These are phyloP conservation scores for Epistrophe eligans DNA, from an alignment of 2,888 invertebrate genomes.

Conservation along the genomic window DNA sequence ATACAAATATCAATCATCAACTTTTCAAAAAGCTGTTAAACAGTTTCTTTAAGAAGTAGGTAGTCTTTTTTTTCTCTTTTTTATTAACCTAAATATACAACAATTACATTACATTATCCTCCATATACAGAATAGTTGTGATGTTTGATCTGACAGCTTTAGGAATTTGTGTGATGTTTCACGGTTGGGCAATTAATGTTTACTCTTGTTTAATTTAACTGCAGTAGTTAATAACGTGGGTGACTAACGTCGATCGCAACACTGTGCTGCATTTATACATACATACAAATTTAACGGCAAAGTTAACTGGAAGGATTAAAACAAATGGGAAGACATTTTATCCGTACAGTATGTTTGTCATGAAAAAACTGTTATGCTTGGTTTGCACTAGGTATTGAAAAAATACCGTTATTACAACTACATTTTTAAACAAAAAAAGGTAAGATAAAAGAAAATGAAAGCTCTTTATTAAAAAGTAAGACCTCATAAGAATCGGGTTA, in stretches of 20 bases:
- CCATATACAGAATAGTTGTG: neutral
- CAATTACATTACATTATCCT: neutral
- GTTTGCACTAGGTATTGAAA: too few species aligned
- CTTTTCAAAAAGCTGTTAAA: constrained; percentile 33
- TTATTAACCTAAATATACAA: constrained; percentile 25
- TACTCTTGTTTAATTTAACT: neutral
- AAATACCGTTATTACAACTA: too few species aligned
- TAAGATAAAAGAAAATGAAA: too few species aligned
- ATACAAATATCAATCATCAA: constrained; percentile 42
- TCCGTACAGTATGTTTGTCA: too few species aligned
- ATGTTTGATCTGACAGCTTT: neutral
- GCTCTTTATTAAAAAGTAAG: too few species aligned
- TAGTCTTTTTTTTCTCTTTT: constrained; percentile 7
- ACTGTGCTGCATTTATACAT: too few species aligned
- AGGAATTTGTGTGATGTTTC: neutral
- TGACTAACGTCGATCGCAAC: neutral
- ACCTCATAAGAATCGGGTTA: too few species aligned
- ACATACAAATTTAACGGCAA: too few species aligned
- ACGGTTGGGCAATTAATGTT: neutral
- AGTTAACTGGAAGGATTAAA: too few species aligned
- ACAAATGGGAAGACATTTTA: too few species aligned
- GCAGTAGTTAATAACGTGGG: neutral
- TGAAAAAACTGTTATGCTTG: too few species aligned
- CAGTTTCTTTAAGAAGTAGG: neutral
- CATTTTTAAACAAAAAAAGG: too few species aligned